These are phyloP conservation scores for Lucilia cuprina DNA, from an alignment of 1,140 invertebrate genomes.

Conservation along the genomic window DNA sequence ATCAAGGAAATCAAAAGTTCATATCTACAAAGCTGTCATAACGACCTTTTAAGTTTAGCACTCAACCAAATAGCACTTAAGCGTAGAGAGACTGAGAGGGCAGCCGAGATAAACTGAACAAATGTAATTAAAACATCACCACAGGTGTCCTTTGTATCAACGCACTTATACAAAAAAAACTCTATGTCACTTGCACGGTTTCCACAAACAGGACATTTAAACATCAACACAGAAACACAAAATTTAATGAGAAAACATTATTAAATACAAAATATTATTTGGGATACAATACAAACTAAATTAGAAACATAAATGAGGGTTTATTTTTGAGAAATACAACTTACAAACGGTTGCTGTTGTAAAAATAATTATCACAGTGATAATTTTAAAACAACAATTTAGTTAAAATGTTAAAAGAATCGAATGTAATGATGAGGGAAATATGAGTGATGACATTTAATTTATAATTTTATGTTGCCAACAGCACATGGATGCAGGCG, in stretches of 20 bases:
- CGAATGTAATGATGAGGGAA: neutral
- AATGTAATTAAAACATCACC: conserved; percentile 60
- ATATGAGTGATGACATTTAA: conserved; percentile 11
- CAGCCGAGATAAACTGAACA: neutral
- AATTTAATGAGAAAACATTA: too few relatives aligned
- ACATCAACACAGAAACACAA: too few relatives aligned
- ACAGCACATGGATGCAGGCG: neutral
- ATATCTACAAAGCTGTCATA: conserved; percentile 32
- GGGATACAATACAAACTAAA: neutral
- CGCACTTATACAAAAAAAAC: conserved; percentile 46
- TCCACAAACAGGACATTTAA: conserved; percentile 50
- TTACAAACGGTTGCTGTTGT: too few relatives aligned
- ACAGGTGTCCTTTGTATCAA: conserved; percentile 59
- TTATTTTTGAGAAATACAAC: neutral
- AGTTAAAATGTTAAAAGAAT: neutral
- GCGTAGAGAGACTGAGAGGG: neutral
- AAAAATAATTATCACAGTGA: conserved; percentile 27
- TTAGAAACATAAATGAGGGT: neutral
- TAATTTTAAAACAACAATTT: conserved; percentile 1
- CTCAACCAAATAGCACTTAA: neutral
- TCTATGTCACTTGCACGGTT: conserved; percentile 60
- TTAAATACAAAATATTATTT: neutral
- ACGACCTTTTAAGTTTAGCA: conserved; percentile 26
- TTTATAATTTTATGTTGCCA: neutral
- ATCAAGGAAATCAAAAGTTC: neutral